A percentile compares a stretch with the other conserved stretches of the same genome.
Conservation (phyloP, 2,888 invertebrate species). For the Polymixis flavicincta region DNA sequence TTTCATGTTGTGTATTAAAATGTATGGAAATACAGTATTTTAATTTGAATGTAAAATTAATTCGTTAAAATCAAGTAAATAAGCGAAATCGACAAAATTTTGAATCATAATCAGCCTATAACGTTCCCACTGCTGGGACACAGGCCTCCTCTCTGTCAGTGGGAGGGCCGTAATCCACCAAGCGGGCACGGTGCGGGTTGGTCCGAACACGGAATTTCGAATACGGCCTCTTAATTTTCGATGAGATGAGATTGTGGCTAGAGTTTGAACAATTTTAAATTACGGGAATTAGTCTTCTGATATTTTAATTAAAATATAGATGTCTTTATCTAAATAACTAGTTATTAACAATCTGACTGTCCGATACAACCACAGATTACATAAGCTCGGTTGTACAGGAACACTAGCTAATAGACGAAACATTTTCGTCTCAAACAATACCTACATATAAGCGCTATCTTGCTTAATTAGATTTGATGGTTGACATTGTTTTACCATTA, state of each 20-base stretch:
- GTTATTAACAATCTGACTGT: not conserved
- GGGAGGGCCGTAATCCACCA: no score
- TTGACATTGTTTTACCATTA: constrained; percentile 36
- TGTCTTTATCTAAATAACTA: not conserved
- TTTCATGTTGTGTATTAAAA: no score
- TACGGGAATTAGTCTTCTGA: not conserved
- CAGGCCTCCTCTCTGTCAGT: no score
- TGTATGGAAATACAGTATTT: no score
- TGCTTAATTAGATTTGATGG: constrained; percentile 35
- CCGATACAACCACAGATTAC: constrained; percentile 10
- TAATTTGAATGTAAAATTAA: no score
- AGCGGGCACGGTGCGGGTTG: no score
- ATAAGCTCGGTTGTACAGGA: not conserved
- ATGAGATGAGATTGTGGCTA: not conserved
- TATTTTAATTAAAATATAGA: not conserved
- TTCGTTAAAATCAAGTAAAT: no score
- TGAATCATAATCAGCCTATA: no score
- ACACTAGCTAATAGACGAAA: constrained; percentile 3
- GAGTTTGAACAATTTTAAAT: not conserved
- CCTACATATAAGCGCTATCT: not conserved
- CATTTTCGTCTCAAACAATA: constrained; percentile 34
- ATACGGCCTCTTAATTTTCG: no score
- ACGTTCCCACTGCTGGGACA: no score
- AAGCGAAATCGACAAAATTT: no score
- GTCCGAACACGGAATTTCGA: no score